phyloP scores from a whole-genome alignment of 2,113 vertebrate genomes.

The Petrocephalus microphthalmus region DNA sequence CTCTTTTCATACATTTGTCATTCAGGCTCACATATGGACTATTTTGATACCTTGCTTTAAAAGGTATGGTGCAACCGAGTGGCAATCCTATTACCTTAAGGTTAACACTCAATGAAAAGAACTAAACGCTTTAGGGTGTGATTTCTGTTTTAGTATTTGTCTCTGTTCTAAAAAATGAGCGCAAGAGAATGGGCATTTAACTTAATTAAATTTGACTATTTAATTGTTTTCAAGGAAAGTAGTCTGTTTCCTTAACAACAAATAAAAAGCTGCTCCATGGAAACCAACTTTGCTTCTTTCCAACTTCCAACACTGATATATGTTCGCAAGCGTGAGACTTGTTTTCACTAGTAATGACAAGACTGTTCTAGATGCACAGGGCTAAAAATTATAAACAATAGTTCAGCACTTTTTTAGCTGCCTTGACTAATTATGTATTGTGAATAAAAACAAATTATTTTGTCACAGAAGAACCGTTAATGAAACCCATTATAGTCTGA shows the following conservation, averaged over 20 bases:
- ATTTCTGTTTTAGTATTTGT: not conserved
- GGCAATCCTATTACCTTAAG: constrained; percentile 6
- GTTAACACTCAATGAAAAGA: not conserved
- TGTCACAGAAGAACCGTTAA: not conserved
- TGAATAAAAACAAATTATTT: constrained; percentile 9
- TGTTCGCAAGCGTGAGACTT: not conserved
- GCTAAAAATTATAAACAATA: constrained; percentile 2
- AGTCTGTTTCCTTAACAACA: not conserved
- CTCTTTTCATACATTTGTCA: not conserved
- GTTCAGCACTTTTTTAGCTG: constrained; percentile 17
- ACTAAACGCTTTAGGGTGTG: constrained; percentile 4
- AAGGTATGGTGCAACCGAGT: constrained; percentile 7
- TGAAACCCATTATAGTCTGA: constrained; percentile 1
- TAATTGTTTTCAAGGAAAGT: not conserved
- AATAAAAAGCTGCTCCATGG: not conserved
- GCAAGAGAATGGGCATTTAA: not conserved
- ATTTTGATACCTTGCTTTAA: not conserved
- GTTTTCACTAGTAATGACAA: not conserved
- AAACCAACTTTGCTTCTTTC: not conserved
- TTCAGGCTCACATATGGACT: not conserved
- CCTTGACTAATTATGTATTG: constrained; percentile 2
- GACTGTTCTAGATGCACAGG: constrained; percentile 1
- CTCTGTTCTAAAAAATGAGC: not conserved
- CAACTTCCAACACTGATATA: not conserved
- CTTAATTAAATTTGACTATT: constrained; percentile 12